These are phyloP conservation scores for Cardiocondyla obscurior DNA, from an alignment of 1,140 invertebrate species.

Conservation along the genomic window DNA sequence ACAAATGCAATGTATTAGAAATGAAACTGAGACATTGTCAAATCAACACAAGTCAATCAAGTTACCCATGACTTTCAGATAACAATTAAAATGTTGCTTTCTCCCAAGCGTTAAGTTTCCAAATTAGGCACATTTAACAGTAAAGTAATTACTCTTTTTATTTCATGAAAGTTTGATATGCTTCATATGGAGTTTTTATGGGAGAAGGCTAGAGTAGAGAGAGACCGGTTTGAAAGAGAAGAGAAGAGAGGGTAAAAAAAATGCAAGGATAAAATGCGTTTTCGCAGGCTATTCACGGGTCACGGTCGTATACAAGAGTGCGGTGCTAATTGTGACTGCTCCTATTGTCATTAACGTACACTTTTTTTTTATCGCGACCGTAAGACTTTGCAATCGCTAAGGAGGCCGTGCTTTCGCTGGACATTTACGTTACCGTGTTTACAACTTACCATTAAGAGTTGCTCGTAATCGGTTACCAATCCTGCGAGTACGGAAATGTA, in stretches of 20 bases:
- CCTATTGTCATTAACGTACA: constrained; percentile 41
- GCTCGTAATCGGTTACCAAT: not conserved
- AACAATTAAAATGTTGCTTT: too few relatives aligned
- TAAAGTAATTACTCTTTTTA: too few relatives aligned
- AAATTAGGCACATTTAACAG: too few relatives aligned
- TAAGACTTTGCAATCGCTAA: constrained; percentile 25
- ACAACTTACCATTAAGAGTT: not conserved
- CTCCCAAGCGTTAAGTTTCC: too few relatives aligned
- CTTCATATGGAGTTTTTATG: not conserved
- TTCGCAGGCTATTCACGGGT: not conserved
- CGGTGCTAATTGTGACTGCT: constrained; percentile 4
- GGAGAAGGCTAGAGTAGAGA: not conserved
- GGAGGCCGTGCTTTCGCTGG: constrained; percentile 16
- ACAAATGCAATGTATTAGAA: not conserved
- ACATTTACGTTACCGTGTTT: not conserved
- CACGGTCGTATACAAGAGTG: not conserved
- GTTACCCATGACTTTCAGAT: too few relatives aligned
- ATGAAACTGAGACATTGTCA: not conserved
- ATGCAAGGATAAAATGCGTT: constrained; percentile 6
- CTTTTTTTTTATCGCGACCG: constrained; percentile 54
- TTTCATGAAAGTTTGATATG: too few relatives aligned
- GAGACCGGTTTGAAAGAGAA: not conserved
- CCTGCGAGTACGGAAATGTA: not conserved
- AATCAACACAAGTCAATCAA: not conserved
- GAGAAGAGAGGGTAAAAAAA: not conserved